Conservation (phyloP, 2,113 vertebrate genomes). For the Merops nubicus region DNA sequence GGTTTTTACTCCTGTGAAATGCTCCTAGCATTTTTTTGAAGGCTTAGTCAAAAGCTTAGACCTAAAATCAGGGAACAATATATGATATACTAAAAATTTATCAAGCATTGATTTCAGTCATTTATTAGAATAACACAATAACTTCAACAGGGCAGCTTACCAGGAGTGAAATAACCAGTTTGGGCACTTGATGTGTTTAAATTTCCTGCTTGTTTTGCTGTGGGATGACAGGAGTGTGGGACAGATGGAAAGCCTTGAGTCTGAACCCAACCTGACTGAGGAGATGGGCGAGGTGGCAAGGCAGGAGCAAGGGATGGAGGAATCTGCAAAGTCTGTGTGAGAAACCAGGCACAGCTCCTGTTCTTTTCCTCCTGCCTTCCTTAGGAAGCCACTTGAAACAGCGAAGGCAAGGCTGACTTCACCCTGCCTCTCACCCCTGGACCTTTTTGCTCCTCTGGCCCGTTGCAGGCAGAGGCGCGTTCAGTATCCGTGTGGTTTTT, state of each 20-base stretch:
- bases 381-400: neutral
- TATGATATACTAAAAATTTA: neutral
- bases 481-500: neutral
- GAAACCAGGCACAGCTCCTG: neutral
- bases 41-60: neutral
- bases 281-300: rapidly evolving
- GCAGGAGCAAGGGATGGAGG: rapidly evolving
- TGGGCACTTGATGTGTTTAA: neutral
- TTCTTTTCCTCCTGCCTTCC: neutral
- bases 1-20: neutral
- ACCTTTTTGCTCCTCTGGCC: neutral
- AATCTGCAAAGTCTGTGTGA: neutral
- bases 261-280: rapidly evolving
- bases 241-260: neutral
- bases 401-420: neutral
- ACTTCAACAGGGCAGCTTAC: neutral
- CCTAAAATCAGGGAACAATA: neutral
- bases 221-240: neutral
- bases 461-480: neutral
- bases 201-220: neutral
- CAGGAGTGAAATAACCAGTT: neutral
- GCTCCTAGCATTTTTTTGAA: neutral
- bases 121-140: neutral
- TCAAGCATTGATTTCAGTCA: neutral
- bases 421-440: neutral